phyloP scores from a whole-genome alignment of 2,888 invertebrate species.

The Anorthoa munda region DNA sequence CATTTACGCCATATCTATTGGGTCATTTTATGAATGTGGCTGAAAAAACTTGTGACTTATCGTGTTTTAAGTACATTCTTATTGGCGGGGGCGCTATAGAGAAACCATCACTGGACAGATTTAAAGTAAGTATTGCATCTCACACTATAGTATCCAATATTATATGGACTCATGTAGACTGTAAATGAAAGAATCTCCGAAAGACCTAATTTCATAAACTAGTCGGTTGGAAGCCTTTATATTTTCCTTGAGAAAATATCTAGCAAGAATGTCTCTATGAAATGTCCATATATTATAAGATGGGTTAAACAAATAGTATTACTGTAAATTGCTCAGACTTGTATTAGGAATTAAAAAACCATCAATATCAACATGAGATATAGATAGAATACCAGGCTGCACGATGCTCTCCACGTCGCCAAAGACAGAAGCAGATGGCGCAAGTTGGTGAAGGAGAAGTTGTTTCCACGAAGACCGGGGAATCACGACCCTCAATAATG shows the following conservation, averaged over 20 bases:
- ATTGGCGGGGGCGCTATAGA: constrained; percentile 78
- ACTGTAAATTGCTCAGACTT: neutral
- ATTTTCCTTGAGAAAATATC: constrained; percentile 33
- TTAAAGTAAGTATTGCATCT: constrained; percentile 75
- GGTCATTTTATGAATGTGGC: constrained; percentile 76
- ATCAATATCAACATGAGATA: too few species aligned
- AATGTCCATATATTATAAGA: constrained; percentile 17
- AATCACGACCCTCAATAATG: too few species aligned
- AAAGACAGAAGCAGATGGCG: too few species aligned
- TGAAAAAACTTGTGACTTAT: constrained; percentile 78
- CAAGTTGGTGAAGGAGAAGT: too few species aligned
- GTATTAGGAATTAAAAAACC: too few species aligned
- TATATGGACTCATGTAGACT: constrained; percentile 1
- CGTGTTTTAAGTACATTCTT: constrained; percentile 77
- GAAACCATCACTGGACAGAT: constrained; percentile 74
- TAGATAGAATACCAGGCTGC: too few species aligned
- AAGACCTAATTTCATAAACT: constrained; percentile 26
- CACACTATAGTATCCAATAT: constrained; percentile 17
- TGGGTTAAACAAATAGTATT: neutral
- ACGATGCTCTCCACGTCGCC: too few species aligned
- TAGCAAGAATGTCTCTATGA: constrained; percentile 19
- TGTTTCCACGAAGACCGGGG: too few species aligned
- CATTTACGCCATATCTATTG: constrained; percentile 79
- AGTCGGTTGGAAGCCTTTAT: constrained; percentile 9
- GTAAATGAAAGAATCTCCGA: constrained; percentile 26